Evolutionary conservation across 2,888 invertebrate genomes (phyloP).

Genomic region (Odontocerum albicorne): DNA sequence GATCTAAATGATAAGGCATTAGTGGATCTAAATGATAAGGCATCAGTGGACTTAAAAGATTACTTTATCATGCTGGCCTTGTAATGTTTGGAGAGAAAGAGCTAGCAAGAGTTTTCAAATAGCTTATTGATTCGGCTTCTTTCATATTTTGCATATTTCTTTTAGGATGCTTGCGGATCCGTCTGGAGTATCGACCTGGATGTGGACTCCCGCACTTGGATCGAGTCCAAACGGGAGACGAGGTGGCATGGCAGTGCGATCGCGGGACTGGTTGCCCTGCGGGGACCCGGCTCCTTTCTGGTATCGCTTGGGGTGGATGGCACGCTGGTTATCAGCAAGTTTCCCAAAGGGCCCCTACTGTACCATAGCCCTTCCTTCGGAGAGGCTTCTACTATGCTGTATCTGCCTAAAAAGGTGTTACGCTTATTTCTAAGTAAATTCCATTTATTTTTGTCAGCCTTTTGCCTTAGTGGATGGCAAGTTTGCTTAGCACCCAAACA

Average conservation of each 20-base stretch:
- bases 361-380: slow-evolving; percentile 59
- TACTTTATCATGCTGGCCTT: no score
- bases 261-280: slow-evolving; percentile 67
- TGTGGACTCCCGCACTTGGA: slow-evolving; percentile 50
- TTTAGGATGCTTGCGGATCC: slow-evolving; percentile 25
- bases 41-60: no score
- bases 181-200: slow-evolving; percentile 52
- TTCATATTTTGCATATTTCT: no score
- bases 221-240: slow-evolving; percentile 55
- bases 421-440: no score
- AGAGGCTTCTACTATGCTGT: slow-evolving; percentile 62
- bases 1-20: no score
- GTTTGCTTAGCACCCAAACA: no score
- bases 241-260: slow-evolving; percentile 78
- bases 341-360: slow-evolving; percentile 59
- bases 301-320: slow-evolving; percentile 76
- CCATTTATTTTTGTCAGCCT: neutral
- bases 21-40: no score
- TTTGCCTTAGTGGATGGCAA: no score
- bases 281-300: slow-evolving; percentile 65
- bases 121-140: no score
- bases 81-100: no score
- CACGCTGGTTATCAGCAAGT: slow-evolving; percentile 73
- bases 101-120: no score
- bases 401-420: slow-evolving; percentile 72